Percentiles rank a stretch among this genome's conserved stretches.
phyloP scores from a whole-genome alignment of 2,113 vertebrate genomes.

The Nothoprocta perdicaria region DNA sequence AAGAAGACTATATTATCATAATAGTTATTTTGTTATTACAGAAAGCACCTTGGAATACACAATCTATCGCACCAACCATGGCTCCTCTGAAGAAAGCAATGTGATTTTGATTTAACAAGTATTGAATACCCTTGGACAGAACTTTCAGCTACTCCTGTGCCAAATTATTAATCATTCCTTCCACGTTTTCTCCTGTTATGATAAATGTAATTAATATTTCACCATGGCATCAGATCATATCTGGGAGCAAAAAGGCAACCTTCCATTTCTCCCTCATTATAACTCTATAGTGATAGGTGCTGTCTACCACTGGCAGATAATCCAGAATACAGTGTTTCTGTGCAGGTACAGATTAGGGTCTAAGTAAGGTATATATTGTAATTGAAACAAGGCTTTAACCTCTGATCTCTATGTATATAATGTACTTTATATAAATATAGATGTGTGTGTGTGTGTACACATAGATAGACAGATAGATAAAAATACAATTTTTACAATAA shows the following conservation, averaged over 20 bases:
- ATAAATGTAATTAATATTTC: constrained; percentile 69
- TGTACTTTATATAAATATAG: too few relatives aligned
- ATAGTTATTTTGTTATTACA: background rate
- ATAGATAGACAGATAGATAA: too few relatives aligned
- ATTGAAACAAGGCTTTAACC: background rate
- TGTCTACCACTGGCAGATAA: background rate
- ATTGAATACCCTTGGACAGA: constrained; percentile 44
- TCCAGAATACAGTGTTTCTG: background rate
- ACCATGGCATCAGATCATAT: constrained; percentile 20
- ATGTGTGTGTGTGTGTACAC: too few relatives aligned
- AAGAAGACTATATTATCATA: background rate
- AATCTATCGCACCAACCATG: constrained; percentile 1
- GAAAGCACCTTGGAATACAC: background rate
- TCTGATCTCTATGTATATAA: background rate
- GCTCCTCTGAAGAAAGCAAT: background rate
- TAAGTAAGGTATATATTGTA: background rate
- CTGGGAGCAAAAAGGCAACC: constrained; percentile 13
- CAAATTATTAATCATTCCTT: constrained; percentile 64
- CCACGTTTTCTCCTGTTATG: constrained; percentile 37
- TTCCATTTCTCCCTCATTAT: background rate
- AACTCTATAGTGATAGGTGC: background rate
- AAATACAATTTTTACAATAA: background rate
- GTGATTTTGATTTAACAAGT: constrained; percentile 44
- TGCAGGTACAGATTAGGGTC: background rate
- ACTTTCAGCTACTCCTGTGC: constrained; percentile 45